These are phyloP conservation scores for Microctonus aethiopoides DNA, from an alignment of 2,888 invertebrate species.

Conservation along the genomic window DNA sequence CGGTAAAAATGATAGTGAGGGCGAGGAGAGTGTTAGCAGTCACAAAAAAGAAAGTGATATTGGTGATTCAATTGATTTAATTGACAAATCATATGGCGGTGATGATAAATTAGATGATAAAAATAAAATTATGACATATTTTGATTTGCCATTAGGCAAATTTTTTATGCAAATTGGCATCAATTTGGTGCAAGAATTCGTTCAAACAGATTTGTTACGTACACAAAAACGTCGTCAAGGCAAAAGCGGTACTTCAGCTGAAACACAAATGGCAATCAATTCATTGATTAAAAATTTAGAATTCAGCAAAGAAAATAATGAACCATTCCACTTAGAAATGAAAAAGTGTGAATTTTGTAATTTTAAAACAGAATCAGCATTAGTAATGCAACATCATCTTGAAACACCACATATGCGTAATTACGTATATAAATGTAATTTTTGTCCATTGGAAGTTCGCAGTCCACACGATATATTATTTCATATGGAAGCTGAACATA, in stretches of 20 bases:
- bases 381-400: constrained; percentile 87
- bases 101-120: constrained; percentile 51
- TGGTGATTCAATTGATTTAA: constrained; percentile 42
- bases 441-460: constrained; percentile 83
- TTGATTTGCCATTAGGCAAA: constrained; percentile 88
- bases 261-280: constrained; percentile 82
- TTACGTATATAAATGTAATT: constrained; percentile 86
- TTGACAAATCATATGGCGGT: constrained; percentile 41
- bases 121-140: constrained; percentile 77
- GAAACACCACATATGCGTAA: constrained; percentile 93
- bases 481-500: constrained; percentile 93
- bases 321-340: constrained; percentile 78
- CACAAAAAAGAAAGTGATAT: constrained; percentile 64
- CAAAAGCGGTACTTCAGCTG: constrained; percentile 74
- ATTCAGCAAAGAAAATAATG: constrained; percentile 86
- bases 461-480: constrained; percentile 89
- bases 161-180: constrained; percentile 93
- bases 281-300: constrained; percentile 87
- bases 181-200: constrained; percentile 91
- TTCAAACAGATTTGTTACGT: constrained; percentile 90
- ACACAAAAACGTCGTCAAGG: constrained; percentile 87
- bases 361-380: constrained; percentile 87
- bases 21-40: constrained; percentile 69
- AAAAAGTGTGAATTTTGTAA: constrained; percentile 90
- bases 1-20: constrained; percentile 67